Evolutionary conservation across 2,888 invertebrate species (phyloP).

Genomic region (Pammene fasciana): DNA sequence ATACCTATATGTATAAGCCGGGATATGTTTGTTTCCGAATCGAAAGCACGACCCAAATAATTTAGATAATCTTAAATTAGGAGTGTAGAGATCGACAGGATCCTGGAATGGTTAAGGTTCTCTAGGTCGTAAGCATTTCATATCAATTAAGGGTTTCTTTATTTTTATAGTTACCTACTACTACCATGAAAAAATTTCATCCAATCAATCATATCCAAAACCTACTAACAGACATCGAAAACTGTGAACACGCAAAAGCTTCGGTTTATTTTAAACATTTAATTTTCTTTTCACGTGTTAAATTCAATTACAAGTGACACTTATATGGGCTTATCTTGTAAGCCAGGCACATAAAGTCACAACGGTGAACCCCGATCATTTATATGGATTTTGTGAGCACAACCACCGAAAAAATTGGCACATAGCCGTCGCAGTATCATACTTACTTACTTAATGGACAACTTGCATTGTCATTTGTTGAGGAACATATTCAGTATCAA

Average conservation of each 20-base stretch:
- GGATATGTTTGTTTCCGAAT: too few species aligned
- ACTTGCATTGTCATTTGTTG: slow-evolving; percentile 59
- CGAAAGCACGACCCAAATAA: too few species aligned
- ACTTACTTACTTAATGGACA: slow-evolving; percentile 60
- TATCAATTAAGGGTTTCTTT: background rate
- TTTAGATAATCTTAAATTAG: too few species aligned
- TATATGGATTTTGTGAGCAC: slow-evolving; percentile 50
- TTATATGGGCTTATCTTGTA: slow-evolving; percentile 34
- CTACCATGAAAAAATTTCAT: too few species aligned
- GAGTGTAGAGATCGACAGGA: too few species aligned
- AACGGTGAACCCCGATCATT: slow-evolving; percentile 41
- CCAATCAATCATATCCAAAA: too few species aligned
- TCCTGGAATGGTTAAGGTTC: too few species aligned
- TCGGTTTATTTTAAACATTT: slow-evolving; percentile 15
- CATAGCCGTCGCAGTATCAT: slow-evolving; percentile 53
- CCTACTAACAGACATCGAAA: background rate
- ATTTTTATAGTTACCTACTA: background rate
- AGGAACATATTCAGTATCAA: slow-evolving; percentile 43
- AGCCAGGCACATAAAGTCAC: slow-evolving; percentile 31
- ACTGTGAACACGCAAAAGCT: background rate
- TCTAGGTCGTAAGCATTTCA: too few species aligned
- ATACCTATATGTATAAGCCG: too few species aligned
- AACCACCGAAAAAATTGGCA: slow-evolving; percentile 47
- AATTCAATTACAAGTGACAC: slow-evolving; percentile 31
- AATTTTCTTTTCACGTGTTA: slow-evolving; percentile 18